phyloP scores from a whole-genome alignment of 2,797 vertebrate genomes.

The Labroides dimidiatus region DNA sequence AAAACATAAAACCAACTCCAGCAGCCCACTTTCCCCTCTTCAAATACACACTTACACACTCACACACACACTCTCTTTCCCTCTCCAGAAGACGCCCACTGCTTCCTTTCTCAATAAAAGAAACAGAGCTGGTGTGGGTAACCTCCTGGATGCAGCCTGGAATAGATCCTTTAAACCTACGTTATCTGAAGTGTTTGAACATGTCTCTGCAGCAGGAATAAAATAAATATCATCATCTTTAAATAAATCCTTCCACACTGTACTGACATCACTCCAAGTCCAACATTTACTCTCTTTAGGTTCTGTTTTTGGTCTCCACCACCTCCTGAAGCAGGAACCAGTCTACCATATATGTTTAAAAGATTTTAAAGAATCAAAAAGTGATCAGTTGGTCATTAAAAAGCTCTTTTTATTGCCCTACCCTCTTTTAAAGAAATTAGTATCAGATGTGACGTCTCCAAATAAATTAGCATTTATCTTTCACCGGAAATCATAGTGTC shows the following conservation, averaged over 20 bases:
- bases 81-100: neutral
- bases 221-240: neutral
- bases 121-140: neutral
- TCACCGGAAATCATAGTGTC: too few species aligned
- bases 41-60: conserved; percentile 26
- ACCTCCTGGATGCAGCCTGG: conserved; percentile 20
- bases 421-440: too few species aligned
- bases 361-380: too few species aligned
- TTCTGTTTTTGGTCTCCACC: neutral
- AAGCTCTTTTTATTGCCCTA: too few species aligned
- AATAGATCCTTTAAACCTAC: neutral
- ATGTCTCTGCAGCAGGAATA: neutral
- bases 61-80: conserved; percentile 1
- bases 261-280: neutral
- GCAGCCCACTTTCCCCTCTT: conserved; percentile 19
- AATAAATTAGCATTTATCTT: too few species aligned
- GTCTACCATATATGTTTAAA: too few species aligned
- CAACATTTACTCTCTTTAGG: neutral
- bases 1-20: conserved; percentile 29
- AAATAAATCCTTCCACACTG: neutral
- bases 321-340: too few species aligned
- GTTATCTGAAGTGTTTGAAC: neutral
- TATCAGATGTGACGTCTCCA: too few species aligned
- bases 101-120: conserved; percentile 17
- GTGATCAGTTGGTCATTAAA: too few species aligned